Percentiles rank a stretch among this genome's conserved stretches.
Evolutionary conservation across 2,888 invertebrate species (phyloP).

Genomic region (Folsomia manolachei): DNA sequence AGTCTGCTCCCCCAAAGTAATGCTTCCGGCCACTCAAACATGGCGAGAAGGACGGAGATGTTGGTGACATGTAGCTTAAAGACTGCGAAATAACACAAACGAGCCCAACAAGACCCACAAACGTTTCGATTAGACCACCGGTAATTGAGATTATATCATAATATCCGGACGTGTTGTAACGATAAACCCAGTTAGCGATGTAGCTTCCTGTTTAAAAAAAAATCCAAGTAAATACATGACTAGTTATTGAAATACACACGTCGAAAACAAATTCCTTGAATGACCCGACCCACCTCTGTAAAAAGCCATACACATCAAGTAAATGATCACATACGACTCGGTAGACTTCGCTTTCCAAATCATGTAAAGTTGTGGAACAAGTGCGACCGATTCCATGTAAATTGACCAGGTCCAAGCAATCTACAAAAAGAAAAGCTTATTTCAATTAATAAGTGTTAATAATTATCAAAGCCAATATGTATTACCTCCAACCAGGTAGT

Average conservation of each 20-base stretch:
- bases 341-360: slow-evolving; percentile 24
- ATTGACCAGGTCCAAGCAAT: slow-evolving; percentile 41
- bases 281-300: slow-evolving; percentile 28
- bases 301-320: slow-evolving; percentile 22
- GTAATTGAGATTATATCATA: slow-evolving; percentile 27
- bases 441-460: too few relatives aligned
- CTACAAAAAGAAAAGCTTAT: slow-evolving; percentile 14
- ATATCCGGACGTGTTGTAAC: slow-evolving; percentile 27
- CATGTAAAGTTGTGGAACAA: slow-evolving; percentile 39
- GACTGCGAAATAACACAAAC: slow-evolving; percentile 9
- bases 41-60: too few relatives aligned
- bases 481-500: slow-evolving; percentile 18
- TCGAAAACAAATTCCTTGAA: too few relatives aligned
- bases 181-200: slow-evolving; percentile 37
- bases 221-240: not conserved
- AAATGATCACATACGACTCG: slow-evolving; percentile 18
- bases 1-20: not conserved
- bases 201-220: slow-evolving; percentile 23
- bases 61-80: not conserved
- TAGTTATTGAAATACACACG: too few relatives aligned
- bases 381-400: slow-evolving; percentile 38
- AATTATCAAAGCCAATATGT: too few relatives aligned
- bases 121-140: slow-evolving; percentile 29
- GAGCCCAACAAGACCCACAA: slow-evolving; percentile 25
- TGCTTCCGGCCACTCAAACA: not conserved